Conservation (phyloP, 2,113 vertebrate species). For the Periophthalmus modestus region DNA sequence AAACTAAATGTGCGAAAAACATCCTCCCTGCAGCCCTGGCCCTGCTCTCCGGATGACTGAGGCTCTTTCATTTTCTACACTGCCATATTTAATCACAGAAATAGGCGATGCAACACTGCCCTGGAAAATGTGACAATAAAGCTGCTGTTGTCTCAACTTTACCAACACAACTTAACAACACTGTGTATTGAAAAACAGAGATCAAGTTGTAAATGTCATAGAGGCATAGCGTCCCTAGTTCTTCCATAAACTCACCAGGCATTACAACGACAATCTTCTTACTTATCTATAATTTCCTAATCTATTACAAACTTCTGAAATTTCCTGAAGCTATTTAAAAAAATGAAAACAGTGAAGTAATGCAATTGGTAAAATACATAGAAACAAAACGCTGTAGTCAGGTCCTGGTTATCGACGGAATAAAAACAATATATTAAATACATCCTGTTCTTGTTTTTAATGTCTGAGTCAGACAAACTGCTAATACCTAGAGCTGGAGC, state of each 20-base stretch:
- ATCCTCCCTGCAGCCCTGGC: conserved; percentile 24
- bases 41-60: conserved; percentile 14
- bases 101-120: background rate
- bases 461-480: too few relatives aligned
- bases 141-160: background rate
- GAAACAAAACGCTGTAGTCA: too few relatives aligned
- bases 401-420: too few relatives aligned
- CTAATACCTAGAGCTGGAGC: too few relatives aligned
- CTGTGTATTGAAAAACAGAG: background rate
- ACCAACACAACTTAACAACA: background rate
- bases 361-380: too few relatives aligned
- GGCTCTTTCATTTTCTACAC: conserved; percentile 19
- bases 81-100: conserved; percentile 10
- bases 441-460: too few relatives aligned
- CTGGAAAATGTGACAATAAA: conserved; percentile 2
- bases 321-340: too few relatives aligned
- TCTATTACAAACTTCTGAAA: background rate
- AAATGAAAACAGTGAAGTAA: too few relatives aligned
- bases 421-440: too few relatives aligned
- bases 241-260: background rate
- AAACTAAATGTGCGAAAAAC: conserved; percentile 36
- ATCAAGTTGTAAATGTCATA: background rate
- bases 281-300: background rate
- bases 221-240: background rate
- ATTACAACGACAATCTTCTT: background rate